Conservation (phyloP, 1,140 invertebrate species). For the Drosophila sp. region DNA sequence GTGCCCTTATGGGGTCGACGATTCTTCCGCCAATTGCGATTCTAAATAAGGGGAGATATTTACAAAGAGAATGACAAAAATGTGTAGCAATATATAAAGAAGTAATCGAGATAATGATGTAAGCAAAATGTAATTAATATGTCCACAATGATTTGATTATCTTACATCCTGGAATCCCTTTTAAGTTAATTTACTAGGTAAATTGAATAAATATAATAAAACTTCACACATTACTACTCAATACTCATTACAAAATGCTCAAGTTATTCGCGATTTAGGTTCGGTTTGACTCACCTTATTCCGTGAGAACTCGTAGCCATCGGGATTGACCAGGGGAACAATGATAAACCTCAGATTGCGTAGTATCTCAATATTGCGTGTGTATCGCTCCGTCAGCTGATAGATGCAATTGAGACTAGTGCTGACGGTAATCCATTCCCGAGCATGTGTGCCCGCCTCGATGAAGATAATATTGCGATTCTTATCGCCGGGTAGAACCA, state of each 20-base stretch:
- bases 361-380: conserved; percentile 83
- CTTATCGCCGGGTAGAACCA: conserved; percentile 36
- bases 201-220: too few relatives aligned
- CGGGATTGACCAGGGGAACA: conserved; percentile 87
- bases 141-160: too few relatives aligned
- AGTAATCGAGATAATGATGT: too few relatives aligned
- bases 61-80: background rate
- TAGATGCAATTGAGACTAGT: conserved; percentile 88
- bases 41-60: conserved; percentile 30
- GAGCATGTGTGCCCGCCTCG: conserved; percentile 87
- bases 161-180: too few relatives aligned
- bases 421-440: conserved; percentile 88
- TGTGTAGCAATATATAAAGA: background rate
- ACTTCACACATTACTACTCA: too few relatives aligned
- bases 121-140: too few relatives aligned
- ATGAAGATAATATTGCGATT: conserved; percentile 84
- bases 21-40: conserved; percentile 86
- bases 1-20: conserved; percentile 68
- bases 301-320: conserved; percentile 85
- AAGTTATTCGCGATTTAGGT: too few relatives aligned
- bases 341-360: conserved; percentile 87
- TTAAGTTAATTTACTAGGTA: too few relatives aligned
- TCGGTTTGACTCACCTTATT: conserved; percentile 64
- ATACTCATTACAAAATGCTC: too few relatives aligned
- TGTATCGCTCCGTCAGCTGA: conserved; percentile 85